Base-by-base conservation (phyloP, 1,140 invertebrate genomes). In the Arctopsyche grandis region DNA sequence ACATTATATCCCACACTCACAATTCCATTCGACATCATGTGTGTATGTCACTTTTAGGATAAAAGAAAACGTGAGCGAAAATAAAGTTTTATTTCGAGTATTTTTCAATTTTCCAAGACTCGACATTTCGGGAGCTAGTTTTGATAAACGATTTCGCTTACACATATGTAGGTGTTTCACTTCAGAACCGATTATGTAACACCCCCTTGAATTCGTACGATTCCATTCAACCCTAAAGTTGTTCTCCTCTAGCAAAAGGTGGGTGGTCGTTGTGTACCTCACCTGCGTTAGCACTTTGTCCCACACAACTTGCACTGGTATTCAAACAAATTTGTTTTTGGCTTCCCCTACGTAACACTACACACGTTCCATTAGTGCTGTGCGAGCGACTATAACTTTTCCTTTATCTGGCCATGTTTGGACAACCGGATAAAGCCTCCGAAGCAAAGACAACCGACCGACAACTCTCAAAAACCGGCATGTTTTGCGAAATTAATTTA, bases 311-410 rank as follows among this genome's bases (percentile, higher is more conserved):
- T 80, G 75, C 74, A 80, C 29, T 69, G 22, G 74, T 76, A 80
- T 80, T 80, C 74, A 80, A 79, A 80, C 74, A 80, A 71, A 75
- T 77, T 79, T 79, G 29, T 52, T 73, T 74, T 80, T 60, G 73
- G 79, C 74, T 77, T 80, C 77, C 29, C 29, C 29, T n/a, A n/a
- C 29, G 29, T 38, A 38, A 38, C 29, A 38, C 29, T 38, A 38
- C 75, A 73, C 73, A 80, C 77, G 79, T 80, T 80, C 79, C 79
- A 80, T 80, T 80, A 80, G 44, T 66, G 79, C 48, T 77, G 79
- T 63, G 75, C 43, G 79, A 69, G 75, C 79, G 46, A 80, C 79
- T 77, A 80, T 80, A 80, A 80, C 79, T 80, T 80, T 80, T 80
- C 79, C 79, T 80, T 78, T 80, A 80, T 80, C 79, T 48, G 16